Conservation (phyloP, 23 tunicate genomes). For the Styela clava region DNA sequence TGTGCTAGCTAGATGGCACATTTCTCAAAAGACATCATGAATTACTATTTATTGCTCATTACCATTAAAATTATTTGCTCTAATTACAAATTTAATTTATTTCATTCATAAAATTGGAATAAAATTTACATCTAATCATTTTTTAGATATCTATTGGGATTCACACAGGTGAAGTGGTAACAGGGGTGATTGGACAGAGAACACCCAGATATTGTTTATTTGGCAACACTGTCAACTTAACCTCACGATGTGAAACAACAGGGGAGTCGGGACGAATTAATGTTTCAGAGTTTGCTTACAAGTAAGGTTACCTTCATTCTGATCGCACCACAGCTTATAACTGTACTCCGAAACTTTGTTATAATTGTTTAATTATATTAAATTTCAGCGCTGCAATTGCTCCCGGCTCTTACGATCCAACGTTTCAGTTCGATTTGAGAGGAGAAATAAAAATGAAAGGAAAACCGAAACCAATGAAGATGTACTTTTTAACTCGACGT, state of each 20-base stretch:
- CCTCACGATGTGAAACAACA: constrained; percentile 95
- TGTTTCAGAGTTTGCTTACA: constrained; percentile 82
- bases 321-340: too few species aligned
- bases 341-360: too few species aligned
- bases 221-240: constrained; percentile 89
- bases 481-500: constrained; percentile 55
- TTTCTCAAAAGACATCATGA: too few species aligned
- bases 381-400: constrained; percentile 51
- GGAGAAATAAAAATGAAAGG: constrained; percentile 93
- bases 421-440: constrained; percentile 54
- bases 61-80: too few species aligned
- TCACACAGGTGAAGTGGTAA: constrained; percentile 92
- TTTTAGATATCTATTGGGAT: constrained; percentile 78
- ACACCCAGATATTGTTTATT: constrained; percentile 88
- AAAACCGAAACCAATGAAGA: constrained; percentile 72
- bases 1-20: too few species aligned
- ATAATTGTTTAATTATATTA: too few species aligned
- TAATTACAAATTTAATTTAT: too few species aligned
- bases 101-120: not conserved
- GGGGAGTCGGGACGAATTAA: constrained; percentile 80
- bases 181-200: constrained; percentile 87
- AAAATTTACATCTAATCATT: not conserved
- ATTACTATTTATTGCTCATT: too few species aligned
- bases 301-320: constrained; percentile 51
- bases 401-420: constrained; percentile 68